A percentile compares a stretch with the other conserved stretches of the same genome.
These are phyloP conservation scores for Oreotrochilus melanogaster DNA, from an alignment of 2,113 vertebrate genomes.

Conservation along the genomic window DNA sequence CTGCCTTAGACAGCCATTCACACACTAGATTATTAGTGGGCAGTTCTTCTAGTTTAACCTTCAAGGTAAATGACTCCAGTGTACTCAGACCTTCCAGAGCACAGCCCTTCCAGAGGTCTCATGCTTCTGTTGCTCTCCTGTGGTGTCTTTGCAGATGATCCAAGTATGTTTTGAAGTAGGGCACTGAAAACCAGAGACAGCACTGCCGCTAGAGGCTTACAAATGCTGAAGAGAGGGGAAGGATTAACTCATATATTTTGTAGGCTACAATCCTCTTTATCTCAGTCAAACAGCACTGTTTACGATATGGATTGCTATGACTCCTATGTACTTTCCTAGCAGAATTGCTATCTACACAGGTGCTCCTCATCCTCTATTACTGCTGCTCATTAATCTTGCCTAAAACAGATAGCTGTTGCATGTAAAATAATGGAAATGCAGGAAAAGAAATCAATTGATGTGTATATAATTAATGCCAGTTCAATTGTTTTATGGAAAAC, in stretches of 20 bases:
- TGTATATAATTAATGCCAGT: background rate
- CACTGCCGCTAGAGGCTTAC: background rate
- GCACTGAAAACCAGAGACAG: background rate
- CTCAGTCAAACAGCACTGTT: background rate
- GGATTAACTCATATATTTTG: background rate
- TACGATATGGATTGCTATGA: background rate
- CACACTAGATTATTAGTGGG: background rate
- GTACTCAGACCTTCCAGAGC: background rate
- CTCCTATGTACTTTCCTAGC: background rate
- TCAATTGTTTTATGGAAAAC: conserved; percentile 19
- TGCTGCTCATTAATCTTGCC: conserved; percentile 10
- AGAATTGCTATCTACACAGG: background rate
- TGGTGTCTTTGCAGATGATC: background rate
- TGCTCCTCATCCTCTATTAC: background rate
- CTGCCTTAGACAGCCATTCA: background rate
- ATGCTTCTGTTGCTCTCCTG: background rate
- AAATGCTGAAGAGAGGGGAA: background rate
- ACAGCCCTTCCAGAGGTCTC: background rate
- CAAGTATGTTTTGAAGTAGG: background rate
- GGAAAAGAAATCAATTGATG: background rate
- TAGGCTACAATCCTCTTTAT: conserved; percentile 24
- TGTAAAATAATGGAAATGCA: conserved; percentile 7
- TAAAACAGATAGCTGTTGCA: background rate
- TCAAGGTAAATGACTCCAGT: background rate
- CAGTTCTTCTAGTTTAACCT: background rate